phyloP scores from a whole-genome alignment of 92 coral and sea anemone species.

The Epizoanthus stellaris region DNA sequence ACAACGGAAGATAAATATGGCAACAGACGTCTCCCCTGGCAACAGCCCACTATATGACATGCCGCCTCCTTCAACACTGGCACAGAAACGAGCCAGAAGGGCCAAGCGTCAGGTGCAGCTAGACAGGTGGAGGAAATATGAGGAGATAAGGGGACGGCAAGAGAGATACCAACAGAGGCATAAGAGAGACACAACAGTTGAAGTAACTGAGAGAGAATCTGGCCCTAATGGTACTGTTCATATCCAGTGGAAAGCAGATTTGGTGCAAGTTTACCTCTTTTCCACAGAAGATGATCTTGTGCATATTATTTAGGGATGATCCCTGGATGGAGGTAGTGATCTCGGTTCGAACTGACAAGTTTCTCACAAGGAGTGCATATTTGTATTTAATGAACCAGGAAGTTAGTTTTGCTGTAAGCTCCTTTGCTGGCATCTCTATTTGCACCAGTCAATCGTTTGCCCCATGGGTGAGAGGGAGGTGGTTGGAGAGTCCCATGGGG shows the following conservation, averaged over 20 bases:
- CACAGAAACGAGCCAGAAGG: constrained; percentile 71
- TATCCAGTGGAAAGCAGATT: constrained; percentile 59
- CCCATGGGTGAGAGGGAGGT: too few relatives aligned
- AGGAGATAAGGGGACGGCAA: constrained; percentile 59
- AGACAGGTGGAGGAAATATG: constrained; percentile 68
- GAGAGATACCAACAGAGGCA: constrained; percentile 65
- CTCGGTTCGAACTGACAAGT: too few relatives aligned
- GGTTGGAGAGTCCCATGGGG: too few relatives aligned
- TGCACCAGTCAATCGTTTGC: too few relatives aligned
- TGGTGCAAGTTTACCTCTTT: constrained; percentile 47
- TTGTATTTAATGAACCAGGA: too few relatives aligned
- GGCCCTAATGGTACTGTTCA: background rate
- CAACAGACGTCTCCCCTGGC: constrained; percentile 42
- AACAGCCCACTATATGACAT: constrained; percentile 74
- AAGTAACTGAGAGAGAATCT: background rate
- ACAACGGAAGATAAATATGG: background rate
- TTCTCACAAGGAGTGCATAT: too few relatives aligned
- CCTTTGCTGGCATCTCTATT: too few relatives aligned
- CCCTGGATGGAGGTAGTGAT: too few relatives aligned
- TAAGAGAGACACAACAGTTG: background rate
- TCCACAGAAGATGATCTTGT: background rate
- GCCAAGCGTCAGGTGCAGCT: constrained; percentile 68
- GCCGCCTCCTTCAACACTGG: constrained; percentile 78
- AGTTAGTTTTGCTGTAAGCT: too few relatives aligned
- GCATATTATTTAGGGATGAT: background rate